phyloP scores from a whole-genome alignment of 1,140 invertebrate species.

The Diploscapter pachys region DNA sequence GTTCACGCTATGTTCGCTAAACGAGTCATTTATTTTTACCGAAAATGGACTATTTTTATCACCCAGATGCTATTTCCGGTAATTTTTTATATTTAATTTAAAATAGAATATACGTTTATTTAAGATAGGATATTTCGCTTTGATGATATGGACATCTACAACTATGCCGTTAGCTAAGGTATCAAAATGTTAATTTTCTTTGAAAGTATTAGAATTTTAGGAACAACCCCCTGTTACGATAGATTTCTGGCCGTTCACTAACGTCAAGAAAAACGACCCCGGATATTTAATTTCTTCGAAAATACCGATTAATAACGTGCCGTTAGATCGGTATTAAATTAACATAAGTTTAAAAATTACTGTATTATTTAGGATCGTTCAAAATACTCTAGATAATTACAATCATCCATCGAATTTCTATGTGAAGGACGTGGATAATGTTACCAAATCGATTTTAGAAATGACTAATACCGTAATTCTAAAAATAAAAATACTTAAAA shows the following conservation, averaged over 20 bases:
- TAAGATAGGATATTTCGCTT: constrained; percentile 14
- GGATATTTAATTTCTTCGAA: too few species aligned
- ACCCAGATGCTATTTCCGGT: constrained; percentile 38
- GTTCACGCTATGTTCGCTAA: constrained; percentile 39
- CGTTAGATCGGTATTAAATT: too few species aligned
- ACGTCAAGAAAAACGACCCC: not conserved
- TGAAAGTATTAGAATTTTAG: too few species aligned
- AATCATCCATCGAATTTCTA: not conserved
- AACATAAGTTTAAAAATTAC: too few species aligned
- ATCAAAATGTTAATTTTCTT: too few species aligned
- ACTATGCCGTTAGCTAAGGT: constrained; percentile 16
- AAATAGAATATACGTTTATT: constrained; percentile 1
- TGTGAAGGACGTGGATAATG: not conserved
- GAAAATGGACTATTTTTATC: constrained; percentile 41
- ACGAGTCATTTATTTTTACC: constrained; percentile 35
- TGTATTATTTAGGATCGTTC: too few species aligned
- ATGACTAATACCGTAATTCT: constrained; percentile 11
- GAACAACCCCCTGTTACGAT: constrained; percentile 24
- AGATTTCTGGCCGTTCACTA: constrained; percentile 17
- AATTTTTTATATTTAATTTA: not conserved
- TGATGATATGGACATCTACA: constrained; percentile 25
- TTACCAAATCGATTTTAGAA: constrained; percentile 4
- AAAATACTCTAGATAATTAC: too few species aligned
- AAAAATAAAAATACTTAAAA: not conserved
- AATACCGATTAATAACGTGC: too few species aligned